Percentiles rank a stretch among this genome's conserved stretches.
Conservation (phyloP, 1,140 invertebrate genomes). For the Trinorchestia longiramus region DNA sequence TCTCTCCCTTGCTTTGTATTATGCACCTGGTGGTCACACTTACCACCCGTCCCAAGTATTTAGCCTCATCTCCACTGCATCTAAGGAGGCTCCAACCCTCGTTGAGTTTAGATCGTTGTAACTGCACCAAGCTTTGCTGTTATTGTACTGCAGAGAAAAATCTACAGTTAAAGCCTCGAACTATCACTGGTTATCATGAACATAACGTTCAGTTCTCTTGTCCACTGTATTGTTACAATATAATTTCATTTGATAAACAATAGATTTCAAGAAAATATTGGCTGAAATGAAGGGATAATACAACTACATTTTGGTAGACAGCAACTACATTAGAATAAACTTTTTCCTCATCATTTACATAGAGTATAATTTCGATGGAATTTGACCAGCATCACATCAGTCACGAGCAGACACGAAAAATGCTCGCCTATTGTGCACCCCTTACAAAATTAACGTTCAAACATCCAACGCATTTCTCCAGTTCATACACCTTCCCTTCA, state of each 20-base stretch:
- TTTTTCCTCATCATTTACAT: neutral
- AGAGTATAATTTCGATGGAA: neutral
- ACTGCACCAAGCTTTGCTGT: neutral
- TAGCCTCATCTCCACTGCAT: neutral
- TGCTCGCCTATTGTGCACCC: neutral
- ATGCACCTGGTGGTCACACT: neutral
- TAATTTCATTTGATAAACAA: too few relatives aligned
- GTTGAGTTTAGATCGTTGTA: too few relatives aligned
- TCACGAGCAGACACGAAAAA: neutral
- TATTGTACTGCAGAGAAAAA: neutral
- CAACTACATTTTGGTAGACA: too few relatives aligned
- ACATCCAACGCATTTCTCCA: neutral
- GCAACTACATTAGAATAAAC: neutral
- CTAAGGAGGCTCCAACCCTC: too few relatives aligned
- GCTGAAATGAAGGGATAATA: too few relatives aligned
- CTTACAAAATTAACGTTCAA: neutral
- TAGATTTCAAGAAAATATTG: too few relatives aligned
- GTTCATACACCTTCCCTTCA: neutral
- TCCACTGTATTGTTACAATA: too few relatives aligned
- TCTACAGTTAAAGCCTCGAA: neutral
- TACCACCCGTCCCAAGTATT: neutral
- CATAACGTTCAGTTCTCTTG: too few relatives aligned
- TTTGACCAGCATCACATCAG: neutral
- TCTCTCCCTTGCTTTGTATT: neutral
- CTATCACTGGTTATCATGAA: too few relatives aligned